Base-by-base conservation (phyloP, 2,888 invertebrate genomes). In the Tolmerus cingulatus region DNA sequence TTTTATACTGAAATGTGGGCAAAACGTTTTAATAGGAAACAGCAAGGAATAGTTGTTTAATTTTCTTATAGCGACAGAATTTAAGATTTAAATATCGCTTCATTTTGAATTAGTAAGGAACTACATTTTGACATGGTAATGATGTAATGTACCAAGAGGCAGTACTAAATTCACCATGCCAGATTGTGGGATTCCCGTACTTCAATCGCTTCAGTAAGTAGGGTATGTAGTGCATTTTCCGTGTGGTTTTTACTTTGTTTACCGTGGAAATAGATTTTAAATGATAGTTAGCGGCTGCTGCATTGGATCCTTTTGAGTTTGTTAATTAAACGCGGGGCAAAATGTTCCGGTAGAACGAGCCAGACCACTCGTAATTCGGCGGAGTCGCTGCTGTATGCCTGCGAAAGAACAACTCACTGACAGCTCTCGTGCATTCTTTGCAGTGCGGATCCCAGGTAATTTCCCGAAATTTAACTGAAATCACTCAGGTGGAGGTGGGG, bases 171-270 rank as follows among this genome's bases (percentile, higher is more conserved):
- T 51, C 19, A 51, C 51, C 66, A 23, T 19, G 66, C 27, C 66
- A 66, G 27, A 23, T 9, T 4, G 23, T 66, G 19, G 27, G 66
- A 78, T 43, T 43, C 40, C 23, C 12, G 78, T 78, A 43, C 78
- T 78, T 37, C 40, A 37, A n/a, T 78, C 78, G 78, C 78, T 78
- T 78, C 78, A 78, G 78, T 78, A 43, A 78, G 78, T 78, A 40
- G 78, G 78, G 37, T 78, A 37, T 76, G 76, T 76, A 37, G 76
- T 37, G 37, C 43, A 78, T 78, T 78, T 78, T 40, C 43, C 43
- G 34, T 16, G 78, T 43, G 43, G 66, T 34, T 78, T 23, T 43
- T n/a, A 40, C 78, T 43, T 78, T 78, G 78, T 78, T 78, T 78
- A 78, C 43, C 9, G 78, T 43, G 78, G 43, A 40, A n/a, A 37